Evolutionary conservation across 2,113 vertebrate species (phyloP), one percentile per base, ranked within the genome.

Genomic region (Baryphthengus martii): DNA sequence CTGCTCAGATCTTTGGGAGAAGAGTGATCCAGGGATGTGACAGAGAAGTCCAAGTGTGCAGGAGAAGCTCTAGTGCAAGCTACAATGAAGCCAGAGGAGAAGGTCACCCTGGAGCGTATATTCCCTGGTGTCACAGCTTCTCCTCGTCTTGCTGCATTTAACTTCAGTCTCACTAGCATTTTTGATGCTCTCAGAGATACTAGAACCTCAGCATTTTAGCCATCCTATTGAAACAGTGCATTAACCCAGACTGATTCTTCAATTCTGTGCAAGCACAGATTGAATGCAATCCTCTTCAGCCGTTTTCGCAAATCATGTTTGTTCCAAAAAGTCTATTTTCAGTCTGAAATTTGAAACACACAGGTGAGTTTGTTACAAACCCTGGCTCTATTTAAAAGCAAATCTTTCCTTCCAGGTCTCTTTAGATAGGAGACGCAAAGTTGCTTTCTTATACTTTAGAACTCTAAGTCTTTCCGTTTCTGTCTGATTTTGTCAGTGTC

Each of bases 341-440:
- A 33, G 37, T 42, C 42, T 76, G 58, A 88, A 76, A 90, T 76
- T 49, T 88, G 75, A 95, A 85, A 93, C 47, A 33, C 31, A 35
- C 1, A 2, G 4, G 6, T 88, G 71, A 86, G 23, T 13, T 88
- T 80, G 24, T 70, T 90, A 58, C 18, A 77, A 77, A 74, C 3
- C 1, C 21, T 66, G 19, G 20, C 59, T 85, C 45, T 71, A 35
- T 83, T 47, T 66, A 70, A 90, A 92, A 83, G 12, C 29, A 80
- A 92, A 92, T 8, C 12, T 86, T 71, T 91, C 10, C 13, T 85
- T 88, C 39, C 0, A 0, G 5, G 33, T 79, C 21, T 80, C 42
- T 83, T 44, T 59, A 81, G 35, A 84, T 62, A 74, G 39, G 10
- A 90, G 55, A 63, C 50, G 10, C 19, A 70, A 93, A 47, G 65